These are phyloP conservation scores for Tipula helvola DNA, from an alignment of 2,888 invertebrate species.

Conservation along the genomic window DNA sequence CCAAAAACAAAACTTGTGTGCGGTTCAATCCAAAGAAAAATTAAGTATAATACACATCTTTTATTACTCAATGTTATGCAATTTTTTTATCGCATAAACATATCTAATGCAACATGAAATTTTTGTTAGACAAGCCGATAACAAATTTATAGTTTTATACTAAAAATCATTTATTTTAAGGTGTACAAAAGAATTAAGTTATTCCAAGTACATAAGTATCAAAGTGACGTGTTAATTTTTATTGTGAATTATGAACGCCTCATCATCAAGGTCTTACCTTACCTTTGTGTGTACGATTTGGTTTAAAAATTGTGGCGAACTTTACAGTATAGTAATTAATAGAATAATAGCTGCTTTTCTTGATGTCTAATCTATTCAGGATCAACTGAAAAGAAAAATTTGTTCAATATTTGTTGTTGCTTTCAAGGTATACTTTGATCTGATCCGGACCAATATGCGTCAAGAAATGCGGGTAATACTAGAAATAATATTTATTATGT, in stretches of 20 bases:
- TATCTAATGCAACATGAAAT: neutral
- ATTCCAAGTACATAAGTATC: neutral
- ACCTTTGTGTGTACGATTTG: neutral
- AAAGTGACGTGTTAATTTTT: neutral
- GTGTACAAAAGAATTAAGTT: neutral
- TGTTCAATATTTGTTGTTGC: too few species aligned
- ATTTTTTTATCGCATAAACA: neutral
- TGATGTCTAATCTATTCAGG: too few species aligned
- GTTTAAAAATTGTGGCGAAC: too few species aligned
- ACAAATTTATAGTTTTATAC: neutral
- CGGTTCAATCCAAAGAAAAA: too few species aligned
- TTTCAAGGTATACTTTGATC: too few species aligned
- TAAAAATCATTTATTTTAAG: neutral
- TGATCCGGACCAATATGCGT: too few species aligned
- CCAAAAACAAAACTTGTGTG: too few species aligned
- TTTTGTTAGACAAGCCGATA: neutral
- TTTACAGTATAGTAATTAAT: too few species aligned
- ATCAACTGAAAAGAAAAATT: too few species aligned
- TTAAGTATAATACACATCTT: too few species aligned
- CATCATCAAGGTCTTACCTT: neutral
- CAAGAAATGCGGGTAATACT: too few species aligned
- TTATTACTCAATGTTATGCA: neutral
- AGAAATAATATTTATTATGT: neutral
- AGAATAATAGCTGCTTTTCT: too few species aligned
- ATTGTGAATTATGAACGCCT: neutral